phyloP scores from a whole-genome alignment of 2,113 vertebrate species.

The Paramormyrops kingsleyae region DNA sequence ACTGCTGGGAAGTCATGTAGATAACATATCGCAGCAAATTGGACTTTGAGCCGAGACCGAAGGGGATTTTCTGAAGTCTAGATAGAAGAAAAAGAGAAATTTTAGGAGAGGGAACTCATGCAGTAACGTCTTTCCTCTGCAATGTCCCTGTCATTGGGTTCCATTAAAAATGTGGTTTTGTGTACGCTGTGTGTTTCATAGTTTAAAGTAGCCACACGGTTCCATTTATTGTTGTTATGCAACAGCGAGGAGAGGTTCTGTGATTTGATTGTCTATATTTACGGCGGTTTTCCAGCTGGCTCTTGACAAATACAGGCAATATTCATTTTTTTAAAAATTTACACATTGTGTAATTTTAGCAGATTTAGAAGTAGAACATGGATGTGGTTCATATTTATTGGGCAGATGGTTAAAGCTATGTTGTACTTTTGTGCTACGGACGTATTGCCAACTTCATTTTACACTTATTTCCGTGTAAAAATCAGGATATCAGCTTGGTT shows the following conservation, averaged over 20 bases:
- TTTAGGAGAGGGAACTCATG: background rate
- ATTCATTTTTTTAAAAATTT: background rate
- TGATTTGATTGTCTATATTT: background rate
- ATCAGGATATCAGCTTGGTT: background rate
- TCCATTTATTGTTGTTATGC: slow-evolving; percentile 13
- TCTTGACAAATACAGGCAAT: background rate
- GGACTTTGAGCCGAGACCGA: background rate
- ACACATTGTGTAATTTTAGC: background rate
- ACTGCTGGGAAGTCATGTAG: background rate
- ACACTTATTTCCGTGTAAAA: background rate
- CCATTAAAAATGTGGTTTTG: background rate
- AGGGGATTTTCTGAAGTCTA: background rate
- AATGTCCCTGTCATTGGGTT: background rate
- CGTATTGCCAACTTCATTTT: background rate
- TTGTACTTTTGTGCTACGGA: background rate
- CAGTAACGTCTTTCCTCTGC: background rate
- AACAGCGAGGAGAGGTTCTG: slow-evolving; percentile 3
- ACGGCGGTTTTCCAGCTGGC: background rate
- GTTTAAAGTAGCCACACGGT: background rate
- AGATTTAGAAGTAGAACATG: background rate
- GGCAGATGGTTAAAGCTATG: background rate
- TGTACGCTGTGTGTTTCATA: background rate
- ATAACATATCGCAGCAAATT: background rate
- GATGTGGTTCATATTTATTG: background rate
- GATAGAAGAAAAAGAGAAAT: background rate